Base-by-base conservation (phyloP, 2,888 invertebrate genomes). In the Nomada lathburiana region DNA sequence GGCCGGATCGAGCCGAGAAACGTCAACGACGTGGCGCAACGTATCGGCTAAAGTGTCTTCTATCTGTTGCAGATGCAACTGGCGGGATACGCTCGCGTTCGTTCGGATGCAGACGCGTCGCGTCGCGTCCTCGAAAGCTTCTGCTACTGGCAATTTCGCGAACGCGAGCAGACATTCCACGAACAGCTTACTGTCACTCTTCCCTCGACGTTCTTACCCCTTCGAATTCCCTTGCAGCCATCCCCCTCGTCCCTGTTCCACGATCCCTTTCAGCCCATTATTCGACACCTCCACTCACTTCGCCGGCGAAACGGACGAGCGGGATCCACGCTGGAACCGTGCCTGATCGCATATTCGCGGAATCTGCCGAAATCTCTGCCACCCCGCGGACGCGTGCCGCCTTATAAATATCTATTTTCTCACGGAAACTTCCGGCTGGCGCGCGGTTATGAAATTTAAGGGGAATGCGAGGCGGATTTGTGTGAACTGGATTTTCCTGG, bases 31-130 rank as follows among this genome's bases (percentile, higher is more conserved):
- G 86, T 80, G 84, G 84, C 78, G 79, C 78, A 80, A 76, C 78
- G 84, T 87, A 87, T 87, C 84, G 87, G 84, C 80, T 86, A 86
- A 87, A 87, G 86, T 89, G 87, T 88, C 88, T 82, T 86, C 89
- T 88, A 88, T 88, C 88, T 84, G 89, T 88, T 88, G 87, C 88
- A 80, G 83, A 86, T 85, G 85, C 89, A 81, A 81, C 81, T 62
- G 75, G 72, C 77, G 82, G 68, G 78, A 70, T 67, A 47, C 29
- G 36, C 23, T 77, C 80, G 79, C 79, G 68, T 81, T 78, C 80
- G 77, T 69, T 76, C 44, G 53, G 84, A 77, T 70, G 82, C 87
- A 88, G 88, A 83, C 88, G 84, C 75, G 75, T 82, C 86, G 82
- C 70, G 60, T 78, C 79, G 76, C 71, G 71, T 72, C 76, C 85